A percentile compares a stretch with the other conserved stretches of the same genome.
Conservation (phyloP, 2,888 invertebrate species). For the Xylota sylvarum region DNA sequence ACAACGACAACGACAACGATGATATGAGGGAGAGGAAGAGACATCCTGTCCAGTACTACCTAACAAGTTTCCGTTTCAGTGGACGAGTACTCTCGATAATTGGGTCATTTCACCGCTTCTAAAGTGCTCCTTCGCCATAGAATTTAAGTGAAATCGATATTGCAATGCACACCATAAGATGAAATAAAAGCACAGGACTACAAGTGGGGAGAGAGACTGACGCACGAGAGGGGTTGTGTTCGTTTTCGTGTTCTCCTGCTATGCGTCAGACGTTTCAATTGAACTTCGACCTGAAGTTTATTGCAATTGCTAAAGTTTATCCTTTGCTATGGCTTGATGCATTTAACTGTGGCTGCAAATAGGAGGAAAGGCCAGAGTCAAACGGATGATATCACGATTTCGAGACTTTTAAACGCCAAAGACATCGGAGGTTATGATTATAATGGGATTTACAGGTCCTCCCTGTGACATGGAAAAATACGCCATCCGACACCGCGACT, state of each 20-base stretch:
- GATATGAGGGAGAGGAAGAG: not conserved
- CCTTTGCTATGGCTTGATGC: constrained; percentile 55
- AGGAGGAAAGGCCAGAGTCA: constrained; percentile 11
- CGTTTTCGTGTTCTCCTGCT: constrained; percentile 28
- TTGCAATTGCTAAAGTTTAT: constrained; percentile 75
- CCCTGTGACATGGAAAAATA: constrained; percentile 16
- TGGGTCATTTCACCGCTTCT: constrained; percentile 62
- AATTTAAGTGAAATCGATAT: constrained; percentile 63
- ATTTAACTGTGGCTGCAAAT: constrained; percentile 47
- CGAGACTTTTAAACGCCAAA: constrained; percentile 31
- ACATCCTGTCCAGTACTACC: constrained; percentile 35
- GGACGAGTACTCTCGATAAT: constrained; percentile 61
- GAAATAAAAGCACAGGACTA: constrained; percentile 23
- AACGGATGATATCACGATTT: constrained; percentile 34
- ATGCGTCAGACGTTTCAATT: constrained; percentile 68
- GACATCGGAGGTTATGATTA: constrained; percentile 50
- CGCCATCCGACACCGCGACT: constrained; percentile 14
- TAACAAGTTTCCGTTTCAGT: constrained; percentile 49
- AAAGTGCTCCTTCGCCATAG: constrained; percentile 22
- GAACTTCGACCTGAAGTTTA: constrained; percentile 73
- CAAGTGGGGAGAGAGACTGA: constrained; percentile 9
- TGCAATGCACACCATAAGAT: constrained; percentile 11
- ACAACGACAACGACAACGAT: not conserved
- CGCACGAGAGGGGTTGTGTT: constrained; percentile 4
- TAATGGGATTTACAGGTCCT: constrained; percentile 34